Conservation (phyloP, 2,888 invertebrate species). For the Morpho achilles region DNA sequence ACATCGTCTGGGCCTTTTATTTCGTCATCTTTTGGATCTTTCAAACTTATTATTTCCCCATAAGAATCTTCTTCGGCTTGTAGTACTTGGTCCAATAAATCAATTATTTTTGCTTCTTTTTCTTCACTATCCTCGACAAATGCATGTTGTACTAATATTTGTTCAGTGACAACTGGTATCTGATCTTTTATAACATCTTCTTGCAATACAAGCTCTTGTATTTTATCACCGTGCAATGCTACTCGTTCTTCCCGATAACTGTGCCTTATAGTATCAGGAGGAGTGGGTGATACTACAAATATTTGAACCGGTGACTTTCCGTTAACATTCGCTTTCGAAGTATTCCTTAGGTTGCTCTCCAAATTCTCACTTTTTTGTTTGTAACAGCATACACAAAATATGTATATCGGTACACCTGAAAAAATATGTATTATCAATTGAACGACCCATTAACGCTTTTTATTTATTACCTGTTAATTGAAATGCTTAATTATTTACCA, state of each 20-base stretch:
- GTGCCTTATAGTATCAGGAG: slow-evolving; percentile 52
- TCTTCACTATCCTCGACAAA: slow-evolving; percentile 60
- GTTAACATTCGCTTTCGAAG: slow-evolving; percentile 42
- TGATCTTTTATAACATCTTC: slow-evolving; percentile 35
- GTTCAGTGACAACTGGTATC: slow-evolving; percentile 42
- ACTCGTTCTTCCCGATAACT: slow-evolving; percentile 40
- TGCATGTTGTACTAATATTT: slow-evolving; percentile 51
- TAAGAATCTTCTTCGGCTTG: slow-evolving; percentile 73
- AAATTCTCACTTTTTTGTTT: slow-evolving; percentile 39
- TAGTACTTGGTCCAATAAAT: slow-evolving; percentile 66
- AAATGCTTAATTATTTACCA: slow-evolving; percentile 71
- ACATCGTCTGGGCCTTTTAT: slow-evolving; percentile 34
- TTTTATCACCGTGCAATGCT: slow-evolving; percentile 24
- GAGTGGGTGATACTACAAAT: slow-evolving; percentile 62
- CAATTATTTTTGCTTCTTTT: slow-evolving; percentile 72
- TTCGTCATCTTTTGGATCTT: slow-evolving; percentile 46
- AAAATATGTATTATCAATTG: slow-evolving; percentile 14
- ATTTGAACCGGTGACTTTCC: slow-evolving; percentile 63
- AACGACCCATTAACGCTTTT: too few species aligned
- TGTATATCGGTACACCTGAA: slow-evolving; percentile 65
- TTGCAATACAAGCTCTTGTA: slow-evolving; percentile 35
- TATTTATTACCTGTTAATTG: too few species aligned
- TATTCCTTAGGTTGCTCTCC: slow-evolving; percentile 38
- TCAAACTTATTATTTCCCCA: slow-evolving; percentile 52
- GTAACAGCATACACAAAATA: slow-evolving; percentile 53